Conservation (phyloP, 2,888 invertebrate genomes). For the Erebia epiphron region DNA sequence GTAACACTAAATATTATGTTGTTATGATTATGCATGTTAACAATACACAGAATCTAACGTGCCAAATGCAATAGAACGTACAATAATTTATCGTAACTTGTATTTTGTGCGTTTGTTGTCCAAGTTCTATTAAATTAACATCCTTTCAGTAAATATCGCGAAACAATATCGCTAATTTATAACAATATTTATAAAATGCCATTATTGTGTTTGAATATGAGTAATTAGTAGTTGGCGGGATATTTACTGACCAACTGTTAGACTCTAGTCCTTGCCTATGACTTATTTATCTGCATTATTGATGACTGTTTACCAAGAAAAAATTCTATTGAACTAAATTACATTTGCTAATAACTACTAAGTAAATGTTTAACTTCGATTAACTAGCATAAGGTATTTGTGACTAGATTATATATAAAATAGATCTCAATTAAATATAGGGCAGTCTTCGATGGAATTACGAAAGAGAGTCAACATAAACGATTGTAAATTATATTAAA, state of each 20-base stretch:
- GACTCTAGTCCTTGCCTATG: background rate
- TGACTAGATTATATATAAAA: slow-evolving; percentile 81
- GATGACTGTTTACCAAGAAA: background rate
- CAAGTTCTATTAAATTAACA: slow-evolving; percentile 4
- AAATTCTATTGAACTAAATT: slow-evolving; percentile 18
- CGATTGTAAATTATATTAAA: slow-evolving; percentile 69
- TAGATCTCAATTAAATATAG: slow-evolving; percentile 81
- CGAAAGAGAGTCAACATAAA: slow-evolving; percentile 75
- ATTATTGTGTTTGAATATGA: background rate
- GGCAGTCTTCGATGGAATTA: slow-evolving; percentile 82
- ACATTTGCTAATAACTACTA: slow-evolving; percentile 59
- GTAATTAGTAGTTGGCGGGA: background rate
- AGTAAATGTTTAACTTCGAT: slow-evolving; percentile 58
- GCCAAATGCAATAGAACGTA: background rate
- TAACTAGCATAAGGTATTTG: slow-evolving; percentile 75
- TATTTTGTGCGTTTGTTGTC: slow-evolving; percentile 3
- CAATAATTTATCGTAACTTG: slow-evolving; percentile 15
- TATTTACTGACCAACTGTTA: background rate
- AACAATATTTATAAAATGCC: background rate
- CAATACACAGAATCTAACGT: background rate
- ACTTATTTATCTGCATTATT: slow-evolving; percentile 9
- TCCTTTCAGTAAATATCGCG: background rate
- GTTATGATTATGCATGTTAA: background rate
- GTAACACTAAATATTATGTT: background rate
- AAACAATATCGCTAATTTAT: background rate